These are phyloP conservation scores for Ciconia maguari DNA, from an alignment of 2,113 vertebrate species.

Conservation along the genomic window DNA sequence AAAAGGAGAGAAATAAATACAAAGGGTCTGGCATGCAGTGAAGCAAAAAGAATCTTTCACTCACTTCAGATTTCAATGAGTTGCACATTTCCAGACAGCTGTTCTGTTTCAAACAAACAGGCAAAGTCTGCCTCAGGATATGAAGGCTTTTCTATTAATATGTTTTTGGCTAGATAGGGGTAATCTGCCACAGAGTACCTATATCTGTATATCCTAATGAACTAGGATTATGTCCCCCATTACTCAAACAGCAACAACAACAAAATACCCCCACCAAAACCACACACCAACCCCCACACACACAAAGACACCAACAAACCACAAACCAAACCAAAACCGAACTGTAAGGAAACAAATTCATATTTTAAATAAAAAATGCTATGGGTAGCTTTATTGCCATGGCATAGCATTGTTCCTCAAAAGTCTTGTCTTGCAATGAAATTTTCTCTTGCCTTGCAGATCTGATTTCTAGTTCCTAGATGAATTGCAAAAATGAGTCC, in stretches of 20 bases:
- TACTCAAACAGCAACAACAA: background rate
- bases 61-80: background rate
- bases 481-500: background rate
- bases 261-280: background rate
- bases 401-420: background rate
- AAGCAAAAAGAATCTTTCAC: background rate
- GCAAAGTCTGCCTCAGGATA: background rate
- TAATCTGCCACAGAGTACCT: background rate
- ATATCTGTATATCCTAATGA: background rate
- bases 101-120: constrained; percentile 30
- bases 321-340: background rate
- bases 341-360: background rate
- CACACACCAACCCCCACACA: no score
- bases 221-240: background rate
- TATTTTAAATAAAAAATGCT: background rate
- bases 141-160: background rate
- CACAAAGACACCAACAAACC: background rate
- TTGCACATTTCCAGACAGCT: constrained; percentile 19
- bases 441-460: background rate
- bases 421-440: background rate
- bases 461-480: constrained; percentile 1
- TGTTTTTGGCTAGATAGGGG: background rate
- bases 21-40: background rate
- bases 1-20: background rate
- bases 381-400: background rate